phyloP scores from a whole-genome alignment of 2,113 vertebrate genomes.

The Dunckerocampus dactyliophorus region DNA sequence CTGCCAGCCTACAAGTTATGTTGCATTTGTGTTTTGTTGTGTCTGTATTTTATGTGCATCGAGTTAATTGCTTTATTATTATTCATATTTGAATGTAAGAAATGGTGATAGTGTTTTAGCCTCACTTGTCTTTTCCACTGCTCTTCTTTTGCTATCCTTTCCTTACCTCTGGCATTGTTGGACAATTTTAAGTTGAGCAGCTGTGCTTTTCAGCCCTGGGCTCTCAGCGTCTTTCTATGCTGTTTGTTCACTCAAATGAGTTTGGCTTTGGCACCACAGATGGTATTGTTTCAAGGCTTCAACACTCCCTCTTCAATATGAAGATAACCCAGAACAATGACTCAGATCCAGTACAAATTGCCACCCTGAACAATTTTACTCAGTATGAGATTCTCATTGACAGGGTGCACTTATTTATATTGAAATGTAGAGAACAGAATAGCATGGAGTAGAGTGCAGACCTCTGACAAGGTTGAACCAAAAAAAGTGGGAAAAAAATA shows the following conservation, averaged over 20 bases:
- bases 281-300: conserved; percentile 27
- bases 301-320: conserved; percentile 6
- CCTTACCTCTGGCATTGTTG: conserved; percentile 20
- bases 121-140: conserved; percentile 11
- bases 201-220: conserved; percentile 44
- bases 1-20: conserved; percentile 27
- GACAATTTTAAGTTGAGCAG: conserved; percentile 37
- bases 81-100: conserved; percentile 3
- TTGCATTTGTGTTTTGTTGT: conserved; percentile 13
- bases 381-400: not conserved
- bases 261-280: conserved; percentile 15
- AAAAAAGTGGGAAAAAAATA: too few species aligned
- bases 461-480: not conserved
- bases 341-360: not conserved
- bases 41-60: conserved; percentile 2
- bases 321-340: conserved; percentile 9
- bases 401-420: not conserved
- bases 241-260: conserved; percentile 41
- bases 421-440: not conserved
- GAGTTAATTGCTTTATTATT: conserved; percentile 9
- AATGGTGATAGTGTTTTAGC: conserved; percentile 4
- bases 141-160: conserved; percentile 23
- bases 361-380: not conserved
- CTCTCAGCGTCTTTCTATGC: conserved; percentile 16
- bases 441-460: too few species aligned